A percentile compares a stretch with the other conserved stretches of the same genome.
phyloP scores from a whole-genome alignment of 2,888 invertebrate species.

The Chymomyza caudatula region DNA sequence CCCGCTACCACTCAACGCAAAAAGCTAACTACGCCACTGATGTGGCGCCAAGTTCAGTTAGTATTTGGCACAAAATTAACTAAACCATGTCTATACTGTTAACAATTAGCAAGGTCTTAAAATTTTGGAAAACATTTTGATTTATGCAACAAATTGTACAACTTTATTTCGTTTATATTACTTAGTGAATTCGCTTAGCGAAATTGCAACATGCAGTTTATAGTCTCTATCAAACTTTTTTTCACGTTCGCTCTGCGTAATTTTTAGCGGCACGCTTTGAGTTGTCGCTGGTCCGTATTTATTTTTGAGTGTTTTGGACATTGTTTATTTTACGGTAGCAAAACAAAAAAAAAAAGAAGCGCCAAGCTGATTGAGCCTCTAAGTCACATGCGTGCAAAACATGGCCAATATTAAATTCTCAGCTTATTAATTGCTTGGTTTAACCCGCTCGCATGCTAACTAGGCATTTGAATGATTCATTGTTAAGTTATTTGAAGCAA shows the following conservation, averaged over 20 bases:
- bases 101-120: constrained; percentile 42
- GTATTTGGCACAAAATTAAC: not conserved
- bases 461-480: constrained; percentile 26
- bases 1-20: no score
- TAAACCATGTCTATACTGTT: not conserved
- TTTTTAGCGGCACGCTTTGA: not conserved
- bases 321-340: constrained; percentile 5
- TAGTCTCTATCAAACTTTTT: not conserved
- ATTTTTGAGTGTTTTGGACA: not conserved
- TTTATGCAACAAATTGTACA: constrained; percentile 21
- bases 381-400: not conserved
- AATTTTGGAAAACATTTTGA: constrained; percentile 1
- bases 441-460: not conserved
- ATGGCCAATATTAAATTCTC: constrained; percentile 5
- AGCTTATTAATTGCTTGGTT: not conserved
- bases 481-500: constrained; percentile 9
- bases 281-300: not conserved
- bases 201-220: constrained; percentile 5
- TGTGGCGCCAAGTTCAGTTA: not conserved
- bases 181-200: not conserved
- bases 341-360: constrained; percentile 24
- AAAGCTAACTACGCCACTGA: no score
- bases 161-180: constrained; percentile 1
- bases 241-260: not conserved
- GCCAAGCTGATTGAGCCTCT: constrained; percentile 34